A percentile compares a stretch with the other conserved stretches of the same genome.
phyloP scores from a whole-genome alignment of 2,113 vertebrate genomes.

The Crypturellus undulatus region DNA sequence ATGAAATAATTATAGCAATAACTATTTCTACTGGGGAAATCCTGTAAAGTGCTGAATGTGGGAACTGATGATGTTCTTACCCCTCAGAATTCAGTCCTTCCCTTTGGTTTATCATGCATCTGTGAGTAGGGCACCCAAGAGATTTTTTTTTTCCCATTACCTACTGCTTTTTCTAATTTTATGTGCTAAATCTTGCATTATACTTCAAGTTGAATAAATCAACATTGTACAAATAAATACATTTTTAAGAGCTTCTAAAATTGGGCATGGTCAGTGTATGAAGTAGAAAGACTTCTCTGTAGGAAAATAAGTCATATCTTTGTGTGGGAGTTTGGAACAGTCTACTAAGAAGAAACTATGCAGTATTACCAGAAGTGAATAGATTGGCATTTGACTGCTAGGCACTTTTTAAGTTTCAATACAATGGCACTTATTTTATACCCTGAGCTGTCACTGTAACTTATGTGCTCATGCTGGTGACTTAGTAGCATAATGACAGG shows the following conservation, averaged over 20 bases:
- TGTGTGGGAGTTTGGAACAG: conserved; percentile 45
- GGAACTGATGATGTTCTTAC: conserved; percentile 32
- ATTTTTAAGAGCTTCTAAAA: conserved; percentile 45
- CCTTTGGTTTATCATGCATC: not conserved
- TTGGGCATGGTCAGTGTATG: not conserved
- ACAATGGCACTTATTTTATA: conserved; percentile 69
- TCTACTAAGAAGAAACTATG: conserved; percentile 57
- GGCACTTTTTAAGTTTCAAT: conserved; percentile 53
- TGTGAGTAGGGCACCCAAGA: not conserved
- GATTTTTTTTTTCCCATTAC: not conserved
- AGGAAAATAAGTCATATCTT: conserved; percentile 50
- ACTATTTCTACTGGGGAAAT: conserved; percentile 62
- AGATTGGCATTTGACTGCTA: conserved; percentile 70
- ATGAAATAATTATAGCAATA: conserved; percentile 72
- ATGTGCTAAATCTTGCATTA: not conserved
- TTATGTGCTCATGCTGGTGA: conserved; percentile 57
- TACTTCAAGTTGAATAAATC: conserved; percentile 6
- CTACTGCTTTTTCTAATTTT: conserved; percentile 1
- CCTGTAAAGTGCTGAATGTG: conserved; percentile 35
- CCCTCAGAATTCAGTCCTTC: not conserved
- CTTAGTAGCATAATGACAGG: conserved; percentile 65
- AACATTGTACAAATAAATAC: not conserved
- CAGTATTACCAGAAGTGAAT: conserved; percentile 49
- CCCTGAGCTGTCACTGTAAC: conserved; percentile 64
- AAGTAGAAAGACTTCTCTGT: conserved; percentile 52